These are phyloP conservation scores for Hydropotes inermis DNA, from an alignment of 2,113 vertebrate genomes.

Conservation along the genomic window DNA sequence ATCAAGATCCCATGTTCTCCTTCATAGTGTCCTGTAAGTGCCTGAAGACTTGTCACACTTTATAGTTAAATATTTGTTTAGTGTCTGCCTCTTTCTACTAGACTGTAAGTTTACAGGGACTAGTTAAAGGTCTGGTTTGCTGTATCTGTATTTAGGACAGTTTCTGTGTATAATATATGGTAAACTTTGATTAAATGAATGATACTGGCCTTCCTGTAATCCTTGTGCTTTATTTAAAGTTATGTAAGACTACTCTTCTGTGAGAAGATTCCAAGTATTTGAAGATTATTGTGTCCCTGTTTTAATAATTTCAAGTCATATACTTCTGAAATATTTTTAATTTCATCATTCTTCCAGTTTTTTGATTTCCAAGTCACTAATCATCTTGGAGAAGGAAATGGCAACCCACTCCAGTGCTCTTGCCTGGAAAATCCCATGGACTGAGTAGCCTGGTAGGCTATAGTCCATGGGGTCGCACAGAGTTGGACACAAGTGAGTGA, in stretches of 20 bases:
- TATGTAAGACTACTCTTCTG: not conserved
- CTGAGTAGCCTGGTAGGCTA: too few species aligned
- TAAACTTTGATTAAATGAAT: not conserved
- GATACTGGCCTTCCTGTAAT: not conserved
- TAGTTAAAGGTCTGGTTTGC: not conserved
- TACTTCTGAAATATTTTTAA: slow-evolving; percentile 26
- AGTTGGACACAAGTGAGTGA: too few species aligned
- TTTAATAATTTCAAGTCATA: slow-evolving; percentile 31
- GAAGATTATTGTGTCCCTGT: not conserved
- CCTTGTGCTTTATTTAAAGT: not conserved
- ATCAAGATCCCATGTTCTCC: not conserved
- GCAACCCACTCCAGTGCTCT: too few species aligned
- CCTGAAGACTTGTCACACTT: not conserved
- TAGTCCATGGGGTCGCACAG: too few species aligned
- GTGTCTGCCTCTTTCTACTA: not conserved
- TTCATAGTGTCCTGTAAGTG: not conserved
- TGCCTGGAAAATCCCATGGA: too few species aligned
- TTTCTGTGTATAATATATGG: not conserved
- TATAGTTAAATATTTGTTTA: slow-evolving; percentile 24
- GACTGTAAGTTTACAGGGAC: not conserved
- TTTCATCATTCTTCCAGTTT: not conserved
- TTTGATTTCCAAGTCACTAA: not conserved
- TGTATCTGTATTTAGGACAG: not conserved
- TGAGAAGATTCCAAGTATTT: not conserved
- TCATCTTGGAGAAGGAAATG: not conserved